Conservation (phyloP, 1,140 invertebrate species). For the Bombus sylvicola region DNA sequence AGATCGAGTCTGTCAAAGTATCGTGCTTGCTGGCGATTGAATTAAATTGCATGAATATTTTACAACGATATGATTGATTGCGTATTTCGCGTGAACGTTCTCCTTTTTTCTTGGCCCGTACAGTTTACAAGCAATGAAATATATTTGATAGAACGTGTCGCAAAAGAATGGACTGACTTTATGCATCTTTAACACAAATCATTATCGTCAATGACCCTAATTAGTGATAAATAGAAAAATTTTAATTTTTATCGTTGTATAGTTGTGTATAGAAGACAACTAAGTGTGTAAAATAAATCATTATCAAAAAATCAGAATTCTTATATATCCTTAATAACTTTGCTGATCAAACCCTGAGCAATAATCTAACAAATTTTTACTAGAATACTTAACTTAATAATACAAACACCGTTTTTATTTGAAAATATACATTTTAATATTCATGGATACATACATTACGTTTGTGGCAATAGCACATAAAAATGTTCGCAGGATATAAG, state of each 20-base stretch:
- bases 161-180: conserved; percentile 64
- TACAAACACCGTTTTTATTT: conserved; percentile 69
- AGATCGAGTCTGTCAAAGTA: conserved; percentile 13
- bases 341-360: too few relatives aligned
- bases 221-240: conserved; percentile 73
- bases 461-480: conserved; percentile 25
- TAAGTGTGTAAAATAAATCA: conserved; percentile 81
- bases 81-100: conserved; percentile 17
- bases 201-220: conserved; percentile 66
- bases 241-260: conserved; percentile 81
- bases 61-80: conserved; percentile 16
- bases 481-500: background rate
- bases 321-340: background rate
- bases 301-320: conserved; percentile 71
- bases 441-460: conserved; percentile 24
- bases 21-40: conserved; percentile 9
- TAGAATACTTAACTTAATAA: background rate
- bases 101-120: background rate
- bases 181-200: conserved; percentile 66
- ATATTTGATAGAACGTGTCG: conserved; percentile 41
- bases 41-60: conserved; percentile 32
- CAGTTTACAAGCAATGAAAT: conserved; percentile 20
- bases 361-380: background rate
- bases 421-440: conserved; percentile 71
- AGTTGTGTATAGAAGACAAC: conserved; percentile 81